A percentile compares a stretch with the other conserved stretches of the same genome.
phyloP scores from a whole-genome alignment of 2,797 vertebrate genomes.

The Thamnophis elegans region DNA sequence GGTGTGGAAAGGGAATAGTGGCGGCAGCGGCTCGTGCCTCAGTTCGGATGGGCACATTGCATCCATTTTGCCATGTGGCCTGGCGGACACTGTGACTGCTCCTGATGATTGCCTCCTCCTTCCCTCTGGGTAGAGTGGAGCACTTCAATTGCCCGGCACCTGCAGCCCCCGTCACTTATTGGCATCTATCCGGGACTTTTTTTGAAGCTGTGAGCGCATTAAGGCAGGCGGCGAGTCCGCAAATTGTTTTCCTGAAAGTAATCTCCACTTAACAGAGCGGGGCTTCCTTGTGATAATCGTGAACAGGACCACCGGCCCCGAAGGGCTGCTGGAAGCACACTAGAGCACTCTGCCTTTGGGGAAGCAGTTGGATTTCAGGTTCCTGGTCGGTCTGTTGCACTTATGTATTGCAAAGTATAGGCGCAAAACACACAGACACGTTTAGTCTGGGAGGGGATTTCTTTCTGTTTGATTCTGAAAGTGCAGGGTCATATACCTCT shows the following conservation, averaged over 20 bases:
- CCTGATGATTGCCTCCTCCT: neutral
- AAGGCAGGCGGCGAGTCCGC: no score
- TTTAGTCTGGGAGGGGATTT: neutral
- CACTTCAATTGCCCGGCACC: no score
- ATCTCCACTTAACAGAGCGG: neutral
- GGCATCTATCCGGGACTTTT: neutral
- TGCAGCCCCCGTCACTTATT: neutral
- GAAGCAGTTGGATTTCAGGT: neutral
- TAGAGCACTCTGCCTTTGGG: no score
- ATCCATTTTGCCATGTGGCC: neutral
- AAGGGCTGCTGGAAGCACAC: neutral
- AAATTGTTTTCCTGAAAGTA: neutral
- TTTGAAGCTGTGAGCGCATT: neutral
- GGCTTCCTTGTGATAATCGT: neutral
- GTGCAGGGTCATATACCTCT: neutral
- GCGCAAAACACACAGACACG: no score
- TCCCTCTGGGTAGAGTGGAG: no score
- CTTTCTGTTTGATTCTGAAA: neutral
- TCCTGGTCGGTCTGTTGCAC: neutral
- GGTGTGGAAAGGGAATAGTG: neutral
- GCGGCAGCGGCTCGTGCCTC: neutral
- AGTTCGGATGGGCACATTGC: neutral
- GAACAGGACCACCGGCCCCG: neutral
- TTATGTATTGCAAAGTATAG: neutral
- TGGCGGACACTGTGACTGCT: neutral